Conservation (phyloP, 1,140 invertebrate genomes). For the Anastrepha ludens region DNA sequence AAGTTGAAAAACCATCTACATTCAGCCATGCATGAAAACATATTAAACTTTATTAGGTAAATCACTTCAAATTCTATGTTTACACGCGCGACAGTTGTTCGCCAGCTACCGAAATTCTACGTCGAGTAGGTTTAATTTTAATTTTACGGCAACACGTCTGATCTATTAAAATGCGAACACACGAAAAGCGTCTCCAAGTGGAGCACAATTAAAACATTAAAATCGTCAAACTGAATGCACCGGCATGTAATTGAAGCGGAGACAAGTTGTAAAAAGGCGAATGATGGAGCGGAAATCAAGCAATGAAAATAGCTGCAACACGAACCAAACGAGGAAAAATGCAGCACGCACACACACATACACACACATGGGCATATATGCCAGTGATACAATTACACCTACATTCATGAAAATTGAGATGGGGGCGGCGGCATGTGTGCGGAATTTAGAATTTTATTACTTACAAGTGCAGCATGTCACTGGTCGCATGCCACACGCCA, state of each 20-base stretch:
- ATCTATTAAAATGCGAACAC: slow-evolving; percentile 46
- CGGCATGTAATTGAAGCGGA: slow-evolving; percentile 1
- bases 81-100: slow-evolving; percentile 41
- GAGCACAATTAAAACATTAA: slow-evolving; percentile 44
- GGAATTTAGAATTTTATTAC: slow-evolving; percentile 42
- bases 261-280: background rate
- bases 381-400: background rate
- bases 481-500: slow-evolving; percentile 38
- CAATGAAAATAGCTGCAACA: slow-evolving; percentile 26
- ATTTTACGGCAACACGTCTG: slow-evolving; percentile 41
- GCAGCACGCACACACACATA: background rate
- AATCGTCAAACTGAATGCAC: slow-evolving; percentile 34
- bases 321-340: slow-evolving; percentile 10
- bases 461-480: slow-evolving; percentile 34
- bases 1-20: background rate
- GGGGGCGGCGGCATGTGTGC: background rate
- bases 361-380: background rate
- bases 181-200: slow-evolving; percentile 31
- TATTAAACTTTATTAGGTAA: slow-evolving; percentile 39
- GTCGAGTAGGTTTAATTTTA: background rate
- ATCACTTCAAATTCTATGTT: slow-evolving; percentile 44
- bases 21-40: background rate
- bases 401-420: too few species aligned
- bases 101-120: background rate
- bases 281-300: slow-evolving; percentile 17